phyloP scores from a whole-genome alignment of 1,140 invertebrate genomes.

The Musca vetustissima region DNA sequence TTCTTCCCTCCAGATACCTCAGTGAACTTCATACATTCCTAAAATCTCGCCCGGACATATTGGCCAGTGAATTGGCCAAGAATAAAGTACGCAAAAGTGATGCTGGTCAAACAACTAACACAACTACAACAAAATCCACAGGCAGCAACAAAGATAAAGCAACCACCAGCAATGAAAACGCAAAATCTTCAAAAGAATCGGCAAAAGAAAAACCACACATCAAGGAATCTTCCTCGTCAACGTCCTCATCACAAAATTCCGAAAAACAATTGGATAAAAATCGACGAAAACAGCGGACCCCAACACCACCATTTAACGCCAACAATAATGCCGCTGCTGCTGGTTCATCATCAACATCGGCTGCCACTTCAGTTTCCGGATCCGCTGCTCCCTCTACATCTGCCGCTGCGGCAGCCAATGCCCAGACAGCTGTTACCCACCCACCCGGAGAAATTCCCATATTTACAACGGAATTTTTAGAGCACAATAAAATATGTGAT shows the following conservation, averaged over 20 bases:
- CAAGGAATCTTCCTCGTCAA: conserved; percentile 9
- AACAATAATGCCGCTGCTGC: too few species aligned
- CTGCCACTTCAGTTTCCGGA: neutral
- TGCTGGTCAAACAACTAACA: conserved; percentile 61
- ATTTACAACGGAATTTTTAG: conserved; percentile 94
- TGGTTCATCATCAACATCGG: neutral
- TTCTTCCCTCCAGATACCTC: conserved; percentile 41
- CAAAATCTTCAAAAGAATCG: conserved; percentile 16
- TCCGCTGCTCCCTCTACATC: neutral
- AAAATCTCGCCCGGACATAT: conserved; percentile 45
- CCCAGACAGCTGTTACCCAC: conserved; percentile 1
- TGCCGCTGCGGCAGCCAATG: neutral
- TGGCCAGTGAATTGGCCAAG: conserved; percentile 48
- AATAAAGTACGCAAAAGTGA: conserved; percentile 59
- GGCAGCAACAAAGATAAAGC: conserved; percentile 24
- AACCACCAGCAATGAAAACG: conserved; percentile 23
- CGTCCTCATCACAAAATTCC: conserved; percentile 1
- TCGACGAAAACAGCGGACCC: conserved; percentile 40
- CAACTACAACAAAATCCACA: conserved; percentile 18
- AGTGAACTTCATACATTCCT: conserved; percentile 46
- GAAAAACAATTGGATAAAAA: conserved; percentile 11
- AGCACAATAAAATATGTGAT: conserved; percentile 92
- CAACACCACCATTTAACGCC: conserved; percentile 33
- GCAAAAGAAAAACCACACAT: conserved; percentile 5
- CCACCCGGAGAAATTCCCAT: conserved; percentile 80